Evolutionary conservation across 2,888 invertebrate species (phyloP), one percentile per base, ranked within the genome.

Genomic region (Lysandra bellargus): DNA sequence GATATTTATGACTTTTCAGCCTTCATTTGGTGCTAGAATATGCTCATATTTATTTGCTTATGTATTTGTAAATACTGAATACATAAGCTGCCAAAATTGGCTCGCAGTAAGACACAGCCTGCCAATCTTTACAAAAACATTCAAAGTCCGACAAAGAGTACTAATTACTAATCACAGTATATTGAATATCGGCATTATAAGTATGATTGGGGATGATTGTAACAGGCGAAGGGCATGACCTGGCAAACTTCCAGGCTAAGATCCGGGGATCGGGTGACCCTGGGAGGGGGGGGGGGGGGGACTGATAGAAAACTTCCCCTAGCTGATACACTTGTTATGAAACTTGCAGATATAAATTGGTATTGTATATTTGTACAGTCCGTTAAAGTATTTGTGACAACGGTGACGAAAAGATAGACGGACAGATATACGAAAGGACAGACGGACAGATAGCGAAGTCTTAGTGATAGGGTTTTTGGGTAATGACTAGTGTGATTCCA

Each of bases 231-330:
- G 33, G 69, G 78, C 79, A 79, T 64, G 64, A 30, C 69, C 57
- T 76, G 76, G 76, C 57, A 76, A 49, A 76, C 76, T 76, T 76
- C 76, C 76, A 75, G 74, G 74, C 74, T n/a, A 49, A 75, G 44
- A 30, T 5, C 74, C 49, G 30, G 4, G 49, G 75, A n/a, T 76
- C 57, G 53, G 33, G 76, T 53, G 76, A 53, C 57, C 49, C 23
- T 4, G 53, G 44, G 44, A 23, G 9, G 5, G 14, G 33, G 6
- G 33, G 33, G 6, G 33, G 75, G 37, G 17, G 3, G 33, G 14
- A 33, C 49, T 75, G 23, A 76, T 57, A 57, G 57, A 14, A 33
- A 76, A 76, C 53, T 76, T 76, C 14, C n/a, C 40, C 57, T 76
- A 76, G 53, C 75, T 75, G 53, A 75, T 75, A 75, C 57, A 30